A percentile compares a stretch with the other conserved stretches of the same genome.
Evolutionary conservation across 2,888 invertebrate genomes (phyloP).

Genomic region (Diploptera punctata): DNA sequence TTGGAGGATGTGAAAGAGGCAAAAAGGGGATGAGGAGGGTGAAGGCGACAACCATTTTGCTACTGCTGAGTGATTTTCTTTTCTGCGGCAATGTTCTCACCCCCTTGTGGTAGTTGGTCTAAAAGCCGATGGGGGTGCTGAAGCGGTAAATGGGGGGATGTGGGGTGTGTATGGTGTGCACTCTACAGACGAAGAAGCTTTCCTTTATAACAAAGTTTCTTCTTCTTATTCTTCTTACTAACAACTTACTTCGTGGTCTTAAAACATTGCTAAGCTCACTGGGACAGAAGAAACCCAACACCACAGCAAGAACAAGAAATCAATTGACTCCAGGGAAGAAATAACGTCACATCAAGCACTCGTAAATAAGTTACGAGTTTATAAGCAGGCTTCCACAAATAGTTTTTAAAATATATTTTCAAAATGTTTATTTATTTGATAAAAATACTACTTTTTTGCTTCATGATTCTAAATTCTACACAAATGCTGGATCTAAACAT

Average conservation of each 20-base stretch:
- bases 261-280: background rate
- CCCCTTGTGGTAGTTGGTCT: conserved; percentile 20
- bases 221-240: too few relatives aligned
- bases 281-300: too few relatives aligned
- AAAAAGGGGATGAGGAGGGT: background rate
- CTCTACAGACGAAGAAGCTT: conserved; percentile 5
- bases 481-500: too few relatives aligned
- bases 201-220: conserved; percentile 23
- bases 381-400: too few relatives aligned
- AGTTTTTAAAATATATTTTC: too few relatives aligned
- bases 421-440: too few relatives aligned
- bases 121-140: conserved; percentile 16
- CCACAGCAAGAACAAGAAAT: too few relatives aligned
- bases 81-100: conserved; percentile 7
- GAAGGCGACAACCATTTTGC: conserved; percentile 34
- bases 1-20: conserved; percentile 26
- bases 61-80: conserved; percentile 34
- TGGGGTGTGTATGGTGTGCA: background rate
- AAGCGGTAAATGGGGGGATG: background rate
- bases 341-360: too few relatives aligned
- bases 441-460: too few relatives aligned
- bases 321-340: too few relatives aligned
- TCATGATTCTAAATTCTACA: too few relatives aligned
- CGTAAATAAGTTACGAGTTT: too few relatives aligned
- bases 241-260: background rate